Conservation (phyloP, 2,888 invertebrate genomes). For the Caradrina kadenii region DNA sequence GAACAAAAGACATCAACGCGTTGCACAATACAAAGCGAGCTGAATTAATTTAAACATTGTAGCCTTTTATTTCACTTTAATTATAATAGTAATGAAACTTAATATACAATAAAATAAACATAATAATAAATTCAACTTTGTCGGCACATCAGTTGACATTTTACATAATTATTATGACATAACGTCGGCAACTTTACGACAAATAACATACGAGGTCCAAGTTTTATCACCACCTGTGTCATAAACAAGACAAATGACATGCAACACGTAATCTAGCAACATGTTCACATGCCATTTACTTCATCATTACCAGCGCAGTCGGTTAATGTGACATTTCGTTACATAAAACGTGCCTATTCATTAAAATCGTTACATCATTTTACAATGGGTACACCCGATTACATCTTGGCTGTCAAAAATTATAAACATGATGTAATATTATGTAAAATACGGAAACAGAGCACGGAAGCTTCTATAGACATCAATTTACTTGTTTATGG, state of each 20-base stretch:
- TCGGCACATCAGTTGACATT: constrained; percentile 9
- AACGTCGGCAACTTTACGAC: constrained; percentile 14
- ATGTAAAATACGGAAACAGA: constrained; percentile 58
- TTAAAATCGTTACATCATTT: constrained; percentile 42
- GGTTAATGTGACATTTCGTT: constrained; percentile 44
- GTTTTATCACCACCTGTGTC: constrained; percentile 38
- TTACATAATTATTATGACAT: constrained; percentile 5
- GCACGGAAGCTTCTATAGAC: constrained; percentile 54
- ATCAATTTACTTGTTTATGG: constrained; percentile 52
- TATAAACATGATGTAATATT: constrained; percentile 46
- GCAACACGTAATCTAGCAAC: constrained; percentile 28
- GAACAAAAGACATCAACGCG: constrained; percentile 76
- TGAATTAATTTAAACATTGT: neutral
- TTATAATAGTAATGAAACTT: constrained; percentile 6
- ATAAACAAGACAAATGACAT: constrained; percentile 50
- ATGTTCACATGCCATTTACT: constrained; percentile 53
- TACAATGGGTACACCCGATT: constrained; percentile 52
- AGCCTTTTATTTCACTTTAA: neutral
- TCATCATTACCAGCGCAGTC: constrained; percentile 25
- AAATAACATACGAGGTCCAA: constrained; percentile 5
- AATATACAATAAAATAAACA: constrained; percentile 1
- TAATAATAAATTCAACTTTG: neutral
- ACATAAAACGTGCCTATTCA: constrained; percentile 43
- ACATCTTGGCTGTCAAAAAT: constrained; percentile 42
- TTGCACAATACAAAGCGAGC: neutral